These are phyloP conservation scores for Pissodes strobi DNA, from an alignment of 1,140 invertebrate species.

Conservation along the genomic window DNA sequence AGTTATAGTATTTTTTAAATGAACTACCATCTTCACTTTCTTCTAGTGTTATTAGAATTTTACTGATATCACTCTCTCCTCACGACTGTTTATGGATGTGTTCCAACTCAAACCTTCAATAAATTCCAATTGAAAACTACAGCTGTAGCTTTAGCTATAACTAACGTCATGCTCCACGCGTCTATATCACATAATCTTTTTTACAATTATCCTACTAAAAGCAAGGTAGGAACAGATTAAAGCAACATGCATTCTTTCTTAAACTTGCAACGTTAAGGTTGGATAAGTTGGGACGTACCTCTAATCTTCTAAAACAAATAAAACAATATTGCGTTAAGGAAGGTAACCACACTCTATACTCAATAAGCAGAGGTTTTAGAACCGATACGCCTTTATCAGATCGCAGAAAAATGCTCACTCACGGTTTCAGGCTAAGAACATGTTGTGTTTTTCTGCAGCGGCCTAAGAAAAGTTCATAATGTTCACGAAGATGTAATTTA, in stretches of 20 bases:
- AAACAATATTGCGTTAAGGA: slow-evolving; percentile 1
- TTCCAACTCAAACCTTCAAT: too few relatives aligned
- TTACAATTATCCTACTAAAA: too few relatives aligned
- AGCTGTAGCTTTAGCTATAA: too few relatives aligned
- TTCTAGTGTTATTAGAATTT: too few relatives aligned
- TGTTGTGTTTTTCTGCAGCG: background rate
- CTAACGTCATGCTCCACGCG: too few relatives aligned
- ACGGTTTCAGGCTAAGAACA: slow-evolving; percentile 8
- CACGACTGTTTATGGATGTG: too few relatives aligned
- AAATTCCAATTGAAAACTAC: too few relatives aligned
- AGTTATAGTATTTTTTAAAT: too few relatives aligned
- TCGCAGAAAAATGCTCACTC: slow-evolving; percentile 14
- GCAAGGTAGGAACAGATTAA: background rate
- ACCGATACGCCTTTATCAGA: slow-evolving; percentile 14
- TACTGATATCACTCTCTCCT: too few relatives aligned
- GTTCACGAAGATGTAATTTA: slow-evolving; percentile 13
- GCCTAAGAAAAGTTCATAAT: slow-evolving; percentile 3
- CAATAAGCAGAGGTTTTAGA: slow-evolving; percentile 12
- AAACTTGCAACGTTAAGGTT: background rate
- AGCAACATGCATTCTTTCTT: background rate
- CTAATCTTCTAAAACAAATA: background rate
- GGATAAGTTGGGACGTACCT: background rate
- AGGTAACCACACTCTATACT: slow-evolving; percentile 8
- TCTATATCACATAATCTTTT: too few relatives aligned
- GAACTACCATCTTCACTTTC: too few relatives aligned